Base-by-base conservation (phyloP, 2,888 invertebrate genomes). In the Pyrrhosoma nymphula region DNA sequence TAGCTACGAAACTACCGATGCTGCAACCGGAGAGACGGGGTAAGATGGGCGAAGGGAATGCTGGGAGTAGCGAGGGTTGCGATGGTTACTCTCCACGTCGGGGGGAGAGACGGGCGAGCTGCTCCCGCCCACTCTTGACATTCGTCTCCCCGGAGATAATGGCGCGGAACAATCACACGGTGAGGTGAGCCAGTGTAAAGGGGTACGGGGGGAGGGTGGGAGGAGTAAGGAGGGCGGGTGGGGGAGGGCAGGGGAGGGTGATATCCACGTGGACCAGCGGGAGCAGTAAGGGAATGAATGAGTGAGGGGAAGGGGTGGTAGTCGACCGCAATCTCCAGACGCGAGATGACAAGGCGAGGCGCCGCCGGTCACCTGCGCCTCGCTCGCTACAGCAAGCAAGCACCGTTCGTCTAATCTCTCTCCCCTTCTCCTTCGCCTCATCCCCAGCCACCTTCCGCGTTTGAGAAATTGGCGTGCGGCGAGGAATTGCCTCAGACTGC, bases 141-240 rank as follows among this genome's bases (percentile, higher is more conserved):
- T 60, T 91, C 63, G 63, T 60, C 91, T 91, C 60, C 35, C 88
- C 88, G 35, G 88, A 39, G 26, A 47, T 88, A 88, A 88, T 88
- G 91, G 91, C 60, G 10, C 91, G 39, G 91, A 91, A 63, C 60
- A 91, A 91, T 88, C 88, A 88, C 88, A n/a, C 39, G 47, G 47
- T 47, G 2, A 47, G 47, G 47, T 47, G 47, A 47, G 47, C 47
- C 47, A 47, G 4, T 47, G 47, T 47, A 4, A 47, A 8, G 2
- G 47, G 47, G 47, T 47, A 4, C 2, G 47, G 2, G 47, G 47
- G 47, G 8, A 47, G 47, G 47, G 47, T 2, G 2, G 47, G 47
- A 8, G 47, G 47, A 2, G 1, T 20, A 26, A 3, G 18, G 23
- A 23, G 63, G 39, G 39, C n/a, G 20, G 69, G 56, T 56, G 23